These are phyloP conservation scores for Eidolon dupreanum DNA, from an alignment of 2,797 vertebrate species.

Conservation along the genomic window DNA sequence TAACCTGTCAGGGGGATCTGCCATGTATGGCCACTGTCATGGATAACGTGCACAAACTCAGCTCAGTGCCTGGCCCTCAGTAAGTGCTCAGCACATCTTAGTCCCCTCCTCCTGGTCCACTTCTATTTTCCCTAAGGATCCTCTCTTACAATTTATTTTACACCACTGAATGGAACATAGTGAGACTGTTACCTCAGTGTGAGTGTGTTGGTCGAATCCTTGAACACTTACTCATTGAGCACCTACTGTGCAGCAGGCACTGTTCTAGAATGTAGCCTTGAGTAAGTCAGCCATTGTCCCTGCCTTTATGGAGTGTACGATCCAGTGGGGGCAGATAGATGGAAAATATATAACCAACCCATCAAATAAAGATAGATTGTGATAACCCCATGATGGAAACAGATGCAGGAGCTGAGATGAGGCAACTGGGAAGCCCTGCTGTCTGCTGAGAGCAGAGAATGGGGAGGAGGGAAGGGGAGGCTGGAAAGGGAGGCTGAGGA, in stretches of 20 bases:
- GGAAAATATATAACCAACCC: neutral
- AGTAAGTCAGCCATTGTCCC: neutral
- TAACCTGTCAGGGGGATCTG: neutral
- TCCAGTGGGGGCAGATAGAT: neutral
- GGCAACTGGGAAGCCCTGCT: neutral
- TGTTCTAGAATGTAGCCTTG: neutral
- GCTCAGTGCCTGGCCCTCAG: neutral
- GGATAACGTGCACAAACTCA: neutral
- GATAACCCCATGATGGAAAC: neutral
- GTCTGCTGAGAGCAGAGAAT: neutral
- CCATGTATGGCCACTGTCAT: neutral
- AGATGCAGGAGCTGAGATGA: neutral
- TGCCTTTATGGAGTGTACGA: neutral
- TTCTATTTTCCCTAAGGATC: neutral
- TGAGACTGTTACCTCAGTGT: neutral
- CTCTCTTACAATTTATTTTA: neutral
- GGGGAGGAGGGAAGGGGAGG: neutral
- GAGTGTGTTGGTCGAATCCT: neutral
- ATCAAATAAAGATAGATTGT: neutral
- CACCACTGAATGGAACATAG: neutral
- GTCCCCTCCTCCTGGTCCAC: neutral
- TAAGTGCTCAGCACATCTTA: neutral
- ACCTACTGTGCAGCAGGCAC: neutral
- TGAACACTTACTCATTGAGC: neutral
- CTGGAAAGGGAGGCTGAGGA: constrained; percentile 1